Base-by-base conservation (phyloP, 2,888 invertebrate genomes). In the Perdita meconis region DNA sequence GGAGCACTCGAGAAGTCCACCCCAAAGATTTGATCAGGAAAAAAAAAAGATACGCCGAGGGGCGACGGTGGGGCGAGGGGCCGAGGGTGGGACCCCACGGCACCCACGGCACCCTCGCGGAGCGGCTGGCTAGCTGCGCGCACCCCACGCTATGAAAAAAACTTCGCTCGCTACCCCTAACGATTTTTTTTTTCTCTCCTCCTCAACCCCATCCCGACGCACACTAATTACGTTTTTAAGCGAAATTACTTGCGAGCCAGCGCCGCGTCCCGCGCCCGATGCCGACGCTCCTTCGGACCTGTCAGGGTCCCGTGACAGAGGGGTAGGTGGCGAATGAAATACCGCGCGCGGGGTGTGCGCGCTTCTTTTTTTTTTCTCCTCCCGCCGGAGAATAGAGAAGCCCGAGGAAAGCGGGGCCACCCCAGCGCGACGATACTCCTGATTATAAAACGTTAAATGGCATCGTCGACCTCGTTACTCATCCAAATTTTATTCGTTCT, bases 171-270 rank as follows among this genome's bases (percentile, higher is more conserved):
- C 89, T 86, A 83, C 86, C 89, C 89, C 87, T 88, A 86, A 87
- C 88, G 84, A 87, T 87, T 86, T 88, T 86, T 88, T 87, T 84
- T 80, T 78, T 69, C n/a, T n/a, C n/a, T n/a, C n/a, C 69, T 81
- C 71, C 80, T 85, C 87, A 89, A 89, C 89, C 90, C 89, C 88
- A 89, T 90, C 89, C 81, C 88, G 83, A 77, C 88, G 90, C 89
- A 88, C 89, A 89, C 90, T 91, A 90, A 91, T 91, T 91, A 91
- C 90, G 90, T 90, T 90, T 90, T 90, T 91, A 90, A 90, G 90
- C 91, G 90, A 90, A 91, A 90, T 91, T 91, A 91, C 90, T 90
- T 87, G 89, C 85, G 86, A 86, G 86, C 83, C 87, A 79, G 47
- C 63, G 38, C 61, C 40, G 78, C 44, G 59, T 70, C 56, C 68